Conservation (phyloP, 2,113 vertebrate species). For the Xiphophorus couchianus region DNA sequence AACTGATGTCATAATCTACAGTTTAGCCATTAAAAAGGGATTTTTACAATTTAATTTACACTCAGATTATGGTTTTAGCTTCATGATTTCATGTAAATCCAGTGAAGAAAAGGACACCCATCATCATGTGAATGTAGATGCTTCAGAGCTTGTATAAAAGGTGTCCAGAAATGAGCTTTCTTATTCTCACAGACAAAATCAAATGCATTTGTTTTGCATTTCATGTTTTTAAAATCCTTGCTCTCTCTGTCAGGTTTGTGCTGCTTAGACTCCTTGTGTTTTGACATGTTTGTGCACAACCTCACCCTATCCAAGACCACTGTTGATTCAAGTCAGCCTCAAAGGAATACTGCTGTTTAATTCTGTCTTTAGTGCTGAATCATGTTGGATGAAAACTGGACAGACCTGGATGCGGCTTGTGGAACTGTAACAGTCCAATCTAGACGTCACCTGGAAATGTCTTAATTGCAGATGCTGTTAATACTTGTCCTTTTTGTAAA, state of each 20-base stretch:
- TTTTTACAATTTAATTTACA: conserved; percentile 14
- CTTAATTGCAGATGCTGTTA: conserved; percentile 33
- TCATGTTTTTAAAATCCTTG: background rate
- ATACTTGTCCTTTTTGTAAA: conserved; percentile 31
- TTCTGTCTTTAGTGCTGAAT: conserved; percentile 13
- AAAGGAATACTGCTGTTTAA: conserved; percentile 66
- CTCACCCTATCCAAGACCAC: conserved; percentile 26
- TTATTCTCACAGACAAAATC: background rate
- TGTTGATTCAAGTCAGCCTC: conserved; percentile 55
- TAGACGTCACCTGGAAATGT: conserved; percentile 15
- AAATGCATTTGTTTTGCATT: background rate
- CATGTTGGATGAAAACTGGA: conserved; percentile 6
- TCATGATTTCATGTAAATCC: background rate
- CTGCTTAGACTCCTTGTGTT: conserved; percentile 39
- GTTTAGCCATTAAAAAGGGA: background rate
- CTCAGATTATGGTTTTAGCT: background rate
- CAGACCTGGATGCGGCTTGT: background rate
- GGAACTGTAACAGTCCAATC: background rate
- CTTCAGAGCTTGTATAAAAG: conserved; percentile 7
- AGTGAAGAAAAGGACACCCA: background rate
- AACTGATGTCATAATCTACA: background rate
- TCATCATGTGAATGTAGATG: background rate
- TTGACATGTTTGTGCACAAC: conserved; percentile 56
- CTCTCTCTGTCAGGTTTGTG: conserved; percentile 27
- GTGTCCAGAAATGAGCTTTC: background rate